Conservation (phyloP, 1,140 invertebrate species). For the Aradophagus sp. region DNA sequence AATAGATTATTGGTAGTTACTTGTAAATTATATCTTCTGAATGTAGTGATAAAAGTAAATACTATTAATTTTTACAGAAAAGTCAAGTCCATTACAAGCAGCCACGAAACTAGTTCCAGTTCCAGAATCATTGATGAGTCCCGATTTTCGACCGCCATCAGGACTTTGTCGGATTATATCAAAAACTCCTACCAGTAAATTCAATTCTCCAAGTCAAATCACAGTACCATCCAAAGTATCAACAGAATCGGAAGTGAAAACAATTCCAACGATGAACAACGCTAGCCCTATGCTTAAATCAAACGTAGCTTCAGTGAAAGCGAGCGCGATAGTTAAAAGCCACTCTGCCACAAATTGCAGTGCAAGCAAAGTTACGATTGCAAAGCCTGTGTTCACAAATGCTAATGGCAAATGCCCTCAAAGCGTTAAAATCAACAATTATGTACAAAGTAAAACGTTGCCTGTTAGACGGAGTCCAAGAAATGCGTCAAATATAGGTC, state of each 20-base stretch:
- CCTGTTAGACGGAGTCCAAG: conserved; percentile 61
- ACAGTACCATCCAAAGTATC: conserved; percentile 63
- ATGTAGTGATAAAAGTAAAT: no score
- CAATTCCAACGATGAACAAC: conserved; percentile 65
- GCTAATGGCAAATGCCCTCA: conserved; percentile 66
- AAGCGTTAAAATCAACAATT: conserved; percentile 71
- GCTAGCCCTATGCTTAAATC: conserved; percentile 66
- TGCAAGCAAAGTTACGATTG: conserved; percentile 61
- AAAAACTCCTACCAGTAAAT: conserved; percentile 67
- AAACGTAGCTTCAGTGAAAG: conserved; percentile 57
- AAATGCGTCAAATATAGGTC: conserved; percentile 65
- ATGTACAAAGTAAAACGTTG: conserved; percentile 69
- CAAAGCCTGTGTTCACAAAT: conserved; percentile 64
- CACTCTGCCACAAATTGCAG: conserved; percentile 66
- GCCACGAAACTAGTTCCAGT: conserved; percentile 89
- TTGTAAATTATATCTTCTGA: no score
- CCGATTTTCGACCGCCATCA: conserved; percentile 81
- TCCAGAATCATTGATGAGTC: conserved; percentile 89
- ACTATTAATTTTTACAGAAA: no score
- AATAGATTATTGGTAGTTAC: no score
- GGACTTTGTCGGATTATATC: conserved; percentile 66
- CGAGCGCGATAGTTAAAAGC: conserved; percentile 64
- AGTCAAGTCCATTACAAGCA: conserved; percentile 81
- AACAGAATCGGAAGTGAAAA: conserved; percentile 60
- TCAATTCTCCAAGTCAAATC: conserved; percentile 67